phyloP scores from a whole-genome alignment of 1,140 invertebrate genomes.

The Cherax quadricarinatus region DNA sequence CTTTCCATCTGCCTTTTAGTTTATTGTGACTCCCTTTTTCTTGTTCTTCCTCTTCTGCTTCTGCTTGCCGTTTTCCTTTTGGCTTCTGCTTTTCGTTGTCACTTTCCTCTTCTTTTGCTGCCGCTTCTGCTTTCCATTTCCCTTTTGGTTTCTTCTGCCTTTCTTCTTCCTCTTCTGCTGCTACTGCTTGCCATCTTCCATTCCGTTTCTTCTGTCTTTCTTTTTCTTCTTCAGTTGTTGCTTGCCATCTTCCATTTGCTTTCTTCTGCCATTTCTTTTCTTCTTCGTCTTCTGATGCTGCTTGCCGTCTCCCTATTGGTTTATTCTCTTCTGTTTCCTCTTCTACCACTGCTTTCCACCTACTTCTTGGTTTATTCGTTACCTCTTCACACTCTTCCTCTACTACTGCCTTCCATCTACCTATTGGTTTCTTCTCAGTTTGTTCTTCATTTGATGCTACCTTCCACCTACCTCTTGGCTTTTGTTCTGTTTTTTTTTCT shows the following conservation, averaged over 20 bases:
- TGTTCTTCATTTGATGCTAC: not conserved
- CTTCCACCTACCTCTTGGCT: not conserved
- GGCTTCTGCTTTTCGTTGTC: constrained; percentile 18
- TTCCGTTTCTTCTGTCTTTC: not conserved
- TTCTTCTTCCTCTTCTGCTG: not conserved
- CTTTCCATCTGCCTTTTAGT: not conserved
- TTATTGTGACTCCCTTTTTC: not conserved
- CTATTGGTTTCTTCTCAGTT: not conserved
- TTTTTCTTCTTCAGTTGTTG: not conserved
- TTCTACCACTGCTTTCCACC: constrained; percentile 25
- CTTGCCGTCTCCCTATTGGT: constrained; percentile 1
- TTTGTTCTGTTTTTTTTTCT: not conserved
- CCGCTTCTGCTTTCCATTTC: not conserved
- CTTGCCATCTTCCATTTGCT: not conserved
- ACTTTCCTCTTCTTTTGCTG: constrained; percentile 34
- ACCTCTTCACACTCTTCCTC: constrained; percentile 22
- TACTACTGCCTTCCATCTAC: constrained; percentile 11
- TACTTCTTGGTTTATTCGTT: constrained; percentile 15
- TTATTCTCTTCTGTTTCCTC: constrained; percentile 1
- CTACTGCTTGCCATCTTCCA: not conserved
- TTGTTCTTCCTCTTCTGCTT: constrained; percentile 17
- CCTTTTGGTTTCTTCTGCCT: not conserved
- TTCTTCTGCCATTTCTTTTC: not conserved
- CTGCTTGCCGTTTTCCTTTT: constrained; percentile 29
- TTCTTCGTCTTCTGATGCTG: not conserved